Percentiles rank a stretch among this genome's conserved stretches.
phyloP scores from a whole-genome alignment of 2,113 vertebrate genomes.

The Marmota monax region DNA sequence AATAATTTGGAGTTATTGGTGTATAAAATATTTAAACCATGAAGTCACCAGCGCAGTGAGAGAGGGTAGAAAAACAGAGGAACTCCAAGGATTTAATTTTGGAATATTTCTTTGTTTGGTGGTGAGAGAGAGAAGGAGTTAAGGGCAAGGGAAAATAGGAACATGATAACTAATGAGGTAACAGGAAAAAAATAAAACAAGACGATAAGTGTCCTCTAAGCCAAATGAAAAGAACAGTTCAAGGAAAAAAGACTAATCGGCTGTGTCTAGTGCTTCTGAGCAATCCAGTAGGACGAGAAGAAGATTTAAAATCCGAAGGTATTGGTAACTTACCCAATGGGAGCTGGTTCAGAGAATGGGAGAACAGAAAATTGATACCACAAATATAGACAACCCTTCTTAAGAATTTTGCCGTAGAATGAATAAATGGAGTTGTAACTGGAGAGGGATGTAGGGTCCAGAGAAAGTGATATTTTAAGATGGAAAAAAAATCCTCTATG shows the following conservation, averaged over 20 bases:
- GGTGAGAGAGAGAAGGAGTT: background rate
- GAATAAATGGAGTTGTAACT: background rate
- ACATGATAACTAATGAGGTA: background rate
- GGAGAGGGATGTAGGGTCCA: background rate
- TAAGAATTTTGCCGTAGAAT: background rate
- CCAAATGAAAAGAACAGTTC: background rate
- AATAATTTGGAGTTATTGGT: background rate
- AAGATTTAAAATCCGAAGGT: background rate
- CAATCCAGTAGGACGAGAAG: background rate
- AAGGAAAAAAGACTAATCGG: background rate
- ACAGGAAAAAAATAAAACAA: background rate
- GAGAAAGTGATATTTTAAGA: background rate
- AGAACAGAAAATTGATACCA: conserved; percentile 12
- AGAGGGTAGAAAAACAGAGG: conserved; percentile 30
- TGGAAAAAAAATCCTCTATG: background rate
- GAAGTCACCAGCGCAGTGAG: background rate
- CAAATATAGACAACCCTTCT: background rate
- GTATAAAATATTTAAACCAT: background rate
- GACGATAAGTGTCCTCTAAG: background rate
- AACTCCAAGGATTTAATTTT: background rate
- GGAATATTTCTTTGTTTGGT: background rate
- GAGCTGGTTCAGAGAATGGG: background rate
- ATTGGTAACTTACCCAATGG: background rate
- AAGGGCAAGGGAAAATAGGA: background rate
- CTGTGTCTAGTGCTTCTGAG: background rate